Conservation (phyloP, 2,797 vertebrate genomes). For the Glyptemys insculpta region DNA sequence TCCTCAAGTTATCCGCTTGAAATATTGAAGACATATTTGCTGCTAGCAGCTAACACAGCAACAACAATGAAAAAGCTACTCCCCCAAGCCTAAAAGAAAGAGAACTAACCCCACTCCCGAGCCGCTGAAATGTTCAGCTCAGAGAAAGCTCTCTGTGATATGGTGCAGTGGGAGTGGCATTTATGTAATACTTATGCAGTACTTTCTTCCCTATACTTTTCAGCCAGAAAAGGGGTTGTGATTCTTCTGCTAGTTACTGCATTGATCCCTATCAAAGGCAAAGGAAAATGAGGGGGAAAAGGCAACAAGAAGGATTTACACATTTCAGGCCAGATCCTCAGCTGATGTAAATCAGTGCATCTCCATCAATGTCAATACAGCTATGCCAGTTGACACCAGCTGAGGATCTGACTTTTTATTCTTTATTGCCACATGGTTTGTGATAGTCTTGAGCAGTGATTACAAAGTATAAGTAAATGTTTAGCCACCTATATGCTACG, state of each 20-base stretch:
- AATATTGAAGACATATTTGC: neutral
- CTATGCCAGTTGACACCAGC: neutral
- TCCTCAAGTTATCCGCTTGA: neutral
- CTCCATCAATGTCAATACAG: neutral
- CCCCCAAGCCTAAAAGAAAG: neutral
- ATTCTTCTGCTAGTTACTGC: neutral
- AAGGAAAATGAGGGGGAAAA: neutral
- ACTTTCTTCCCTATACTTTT: neutral
- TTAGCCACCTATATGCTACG: neutral
- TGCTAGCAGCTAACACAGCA: neutral
- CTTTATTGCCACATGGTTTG: neutral
- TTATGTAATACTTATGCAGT: neutral
- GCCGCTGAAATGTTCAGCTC: neutral
- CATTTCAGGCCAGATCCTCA: neutral
- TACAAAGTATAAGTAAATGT: neutral
- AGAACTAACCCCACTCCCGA: neutral
- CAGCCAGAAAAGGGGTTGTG: neutral
- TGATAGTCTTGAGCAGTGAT: neutral
- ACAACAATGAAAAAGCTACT: neutral
- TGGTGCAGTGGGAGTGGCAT: neutral
- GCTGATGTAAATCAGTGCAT: neutral
- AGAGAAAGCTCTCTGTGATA: neutral
- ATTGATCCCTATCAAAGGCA: neutral
- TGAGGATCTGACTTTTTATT: neutral
- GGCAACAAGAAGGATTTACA: neutral